A percentile compares a stretch with the other conserved stretches of the same genome.
These are phyloP conservation scores for Leucoptera coffeella DNA, from an alignment of 2,888 invertebrate species.

Conservation along the genomic window DNA sequence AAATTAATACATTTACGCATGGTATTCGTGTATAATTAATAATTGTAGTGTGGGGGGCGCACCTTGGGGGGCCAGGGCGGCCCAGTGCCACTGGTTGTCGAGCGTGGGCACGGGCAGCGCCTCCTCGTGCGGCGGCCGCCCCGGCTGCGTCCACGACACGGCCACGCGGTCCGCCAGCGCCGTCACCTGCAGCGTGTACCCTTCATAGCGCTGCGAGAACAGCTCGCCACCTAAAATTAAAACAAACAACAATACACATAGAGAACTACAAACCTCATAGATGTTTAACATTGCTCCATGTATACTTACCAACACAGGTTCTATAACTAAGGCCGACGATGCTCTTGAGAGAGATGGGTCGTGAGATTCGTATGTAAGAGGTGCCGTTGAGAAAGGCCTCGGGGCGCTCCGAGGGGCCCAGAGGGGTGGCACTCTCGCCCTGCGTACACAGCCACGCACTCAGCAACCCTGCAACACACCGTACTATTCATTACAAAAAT, in stretches of 20 bases:
- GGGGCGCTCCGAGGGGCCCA: constrained; percentile 57
- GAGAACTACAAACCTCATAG: not conserved
- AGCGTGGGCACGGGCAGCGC: constrained; percentile 62
- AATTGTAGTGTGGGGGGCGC: constrained; percentile 32
- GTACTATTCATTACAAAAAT: too few species aligned
- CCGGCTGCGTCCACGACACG: constrained; percentile 52
- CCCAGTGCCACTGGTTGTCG: constrained; percentile 78
- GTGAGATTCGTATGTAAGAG: constrained; percentile 65
- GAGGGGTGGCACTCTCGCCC: constrained; percentile 21
- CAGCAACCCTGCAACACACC: constrained; percentile 11
- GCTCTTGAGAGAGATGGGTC: constrained; percentile 70
- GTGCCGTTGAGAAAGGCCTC: constrained; percentile 84
- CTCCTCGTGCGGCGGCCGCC: constrained; percentile 51
- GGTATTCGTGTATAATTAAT: too few species aligned
- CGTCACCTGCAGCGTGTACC: constrained; percentile 55
- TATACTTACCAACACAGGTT: constrained; percentile 64
- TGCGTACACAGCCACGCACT: too few species aligned
- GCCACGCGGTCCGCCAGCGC: constrained; percentile 55
- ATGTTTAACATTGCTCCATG: not conserved
- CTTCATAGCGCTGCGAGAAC: constrained; percentile 63
- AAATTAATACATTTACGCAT: too few species aligned
- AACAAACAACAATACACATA: not conserved
- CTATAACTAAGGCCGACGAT: constrained; percentile 79
- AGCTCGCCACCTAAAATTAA: constrained; percentile 57
- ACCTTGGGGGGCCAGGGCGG: constrained; percentile 56